Conservation (phyloP, 2,888 invertebrate genomes). For the Metacarcinus magister region DNA sequence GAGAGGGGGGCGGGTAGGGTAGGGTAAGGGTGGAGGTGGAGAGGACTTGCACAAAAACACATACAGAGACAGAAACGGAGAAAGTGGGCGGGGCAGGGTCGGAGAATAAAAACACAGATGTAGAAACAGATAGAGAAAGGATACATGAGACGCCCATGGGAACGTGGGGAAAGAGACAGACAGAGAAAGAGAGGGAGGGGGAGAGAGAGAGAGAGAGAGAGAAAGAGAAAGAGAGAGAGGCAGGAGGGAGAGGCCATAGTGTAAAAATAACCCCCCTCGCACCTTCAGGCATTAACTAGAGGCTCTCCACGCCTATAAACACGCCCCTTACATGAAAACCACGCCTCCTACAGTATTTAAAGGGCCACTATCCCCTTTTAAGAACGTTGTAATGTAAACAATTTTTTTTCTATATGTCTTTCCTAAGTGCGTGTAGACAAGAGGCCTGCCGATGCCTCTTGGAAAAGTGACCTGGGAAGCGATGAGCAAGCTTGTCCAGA, state of each 20-base stretch:
- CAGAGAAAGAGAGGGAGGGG: not conserved
- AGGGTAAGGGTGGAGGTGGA: not conserved
- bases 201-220: slow-evolving; percentile 13
- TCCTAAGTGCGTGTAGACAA: not conserved
- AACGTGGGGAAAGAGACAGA: slow-evolving; percentile 19
- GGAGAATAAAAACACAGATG: slow-evolving; percentile 61
- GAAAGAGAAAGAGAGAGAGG: slow-evolving; percentile 32
- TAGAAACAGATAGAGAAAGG: slow-evolving; percentile 74
- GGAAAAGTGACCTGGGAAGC: not conserved
- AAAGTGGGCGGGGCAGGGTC: slow-evolving; percentile 48
- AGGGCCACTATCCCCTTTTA: not conserved
- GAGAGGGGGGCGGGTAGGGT: not conserved
- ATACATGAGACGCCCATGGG: slow-evolving; percentile 59
- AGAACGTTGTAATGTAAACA: not conserved
- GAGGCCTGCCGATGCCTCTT: not conserved
- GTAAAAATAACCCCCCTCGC: not conserved
- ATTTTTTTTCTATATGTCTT: not conserved
- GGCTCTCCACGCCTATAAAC: not conserved
- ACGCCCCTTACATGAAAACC: not conserved
- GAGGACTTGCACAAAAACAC: not conserved
- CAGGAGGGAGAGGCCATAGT: not conserved
- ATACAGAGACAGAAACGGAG: slow-evolving; percentile 59
- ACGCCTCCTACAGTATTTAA: not conserved
- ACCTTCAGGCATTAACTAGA: not conserved
- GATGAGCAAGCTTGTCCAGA: not conserved